These are phyloP conservation scores for Drosophila neonasuta DNA, from an alignment of 2,888 invertebrate genomes.

Conservation along the genomic window DNA sequence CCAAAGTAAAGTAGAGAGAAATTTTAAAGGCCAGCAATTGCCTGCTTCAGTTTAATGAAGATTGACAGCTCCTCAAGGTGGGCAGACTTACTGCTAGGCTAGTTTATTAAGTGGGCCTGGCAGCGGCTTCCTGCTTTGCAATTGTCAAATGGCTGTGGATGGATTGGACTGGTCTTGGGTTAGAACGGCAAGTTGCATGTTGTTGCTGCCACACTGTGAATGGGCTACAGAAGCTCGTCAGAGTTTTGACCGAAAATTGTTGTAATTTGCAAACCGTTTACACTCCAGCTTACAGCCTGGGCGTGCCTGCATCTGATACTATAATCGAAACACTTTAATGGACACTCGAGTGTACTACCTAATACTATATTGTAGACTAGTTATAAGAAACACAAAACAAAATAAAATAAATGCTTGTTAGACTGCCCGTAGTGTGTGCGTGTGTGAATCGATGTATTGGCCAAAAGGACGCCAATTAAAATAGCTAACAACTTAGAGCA, in stretches of 20 bases:
- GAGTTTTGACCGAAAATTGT: conserved; percentile 46
- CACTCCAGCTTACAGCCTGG: conserved; percentile 50
- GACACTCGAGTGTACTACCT: conserved; percentile 14
- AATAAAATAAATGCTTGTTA: conserved; percentile 31
- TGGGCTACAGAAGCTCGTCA: conserved; percentile 31
- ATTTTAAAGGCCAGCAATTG: conserved; percentile 11
- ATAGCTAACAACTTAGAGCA: conserved; percentile 6
- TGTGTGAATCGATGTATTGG: conserved; percentile 1
- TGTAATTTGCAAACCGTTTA: conserved; percentile 68
- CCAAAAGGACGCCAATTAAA: conserved; percentile 8
- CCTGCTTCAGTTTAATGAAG: conserved; percentile 38
- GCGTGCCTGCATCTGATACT: conserved; percentile 46
- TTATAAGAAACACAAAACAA: conserved; percentile 17
- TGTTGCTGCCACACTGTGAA: conserved; percentile 39
- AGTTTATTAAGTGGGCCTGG: conserved; percentile 26
- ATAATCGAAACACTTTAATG: conserved; percentile 36
- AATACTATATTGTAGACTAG: conserved; percentile 19
- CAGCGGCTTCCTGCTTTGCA: conserved; percentile 45
- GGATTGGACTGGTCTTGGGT: conserved; percentile 17
- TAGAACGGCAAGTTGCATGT: conserved; percentile 60
- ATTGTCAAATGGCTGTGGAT: conserved; percentile 40
- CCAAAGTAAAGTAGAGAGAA: neutral
- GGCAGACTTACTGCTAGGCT: neutral
- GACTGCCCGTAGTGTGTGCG: conserved; percentile 27
- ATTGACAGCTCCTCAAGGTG: conserved; percentile 53